These are phyloP conservation scores for Onychomys torridus DNA, from an alignment of 2,797 vertebrate species.

Conservation along the genomic window DNA sequence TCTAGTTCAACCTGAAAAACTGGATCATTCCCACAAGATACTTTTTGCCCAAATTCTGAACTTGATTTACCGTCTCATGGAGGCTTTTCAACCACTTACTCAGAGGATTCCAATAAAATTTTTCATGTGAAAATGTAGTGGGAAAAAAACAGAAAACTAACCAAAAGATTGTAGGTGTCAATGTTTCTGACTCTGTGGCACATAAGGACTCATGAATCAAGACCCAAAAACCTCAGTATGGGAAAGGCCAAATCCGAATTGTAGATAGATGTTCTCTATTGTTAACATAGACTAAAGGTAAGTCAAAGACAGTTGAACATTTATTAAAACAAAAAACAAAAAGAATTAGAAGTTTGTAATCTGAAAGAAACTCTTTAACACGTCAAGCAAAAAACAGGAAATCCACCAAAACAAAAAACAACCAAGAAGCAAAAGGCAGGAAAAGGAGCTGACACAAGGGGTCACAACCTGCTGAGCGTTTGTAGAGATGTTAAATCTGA, in stretches of 20 bases:
- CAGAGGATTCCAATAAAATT: not conserved
- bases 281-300: not conserved
- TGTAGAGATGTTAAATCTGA: not conserved
- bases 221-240: not conserved
- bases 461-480: not conserved
- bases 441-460: not conserved
- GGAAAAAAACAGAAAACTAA: not conserved
- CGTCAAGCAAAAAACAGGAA: not conserved
- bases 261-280: not conserved
- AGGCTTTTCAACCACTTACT: not conserved
- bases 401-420: not conserved
- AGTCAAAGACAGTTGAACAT: not conserved
- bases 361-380: not conserved
- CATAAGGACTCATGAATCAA: not conserved
- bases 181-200: not conserved
- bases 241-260: not conserved
- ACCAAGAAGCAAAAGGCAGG: not conserved
- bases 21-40: not conserved
- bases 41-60: constrained; percentile 17
- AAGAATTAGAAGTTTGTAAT: not conserved
- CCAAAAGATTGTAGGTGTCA: not conserved
- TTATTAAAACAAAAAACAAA: constrained; percentile 19
- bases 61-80: not conserved
- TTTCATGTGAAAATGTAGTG: constrained; percentile 22
- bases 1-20: not conserved